Percentiles rank a stretch among this genome's conserved stretches.
Conservation (phyloP, 2,113 vertebrate species). For the Ictalurus furcatus region DNA sequence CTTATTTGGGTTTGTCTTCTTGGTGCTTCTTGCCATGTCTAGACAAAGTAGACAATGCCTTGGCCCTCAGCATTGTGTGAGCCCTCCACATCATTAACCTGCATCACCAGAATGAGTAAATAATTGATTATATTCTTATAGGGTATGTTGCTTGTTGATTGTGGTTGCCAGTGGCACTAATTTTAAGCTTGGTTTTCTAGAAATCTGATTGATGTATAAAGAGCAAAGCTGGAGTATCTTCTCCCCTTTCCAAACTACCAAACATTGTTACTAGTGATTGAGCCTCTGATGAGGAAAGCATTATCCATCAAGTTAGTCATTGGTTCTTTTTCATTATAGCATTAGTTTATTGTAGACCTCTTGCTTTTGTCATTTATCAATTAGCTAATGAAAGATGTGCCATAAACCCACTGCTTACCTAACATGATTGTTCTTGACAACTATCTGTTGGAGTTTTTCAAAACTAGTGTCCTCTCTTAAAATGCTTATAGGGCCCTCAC, state of each 20-base stretch:
- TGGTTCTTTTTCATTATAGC: neutral
- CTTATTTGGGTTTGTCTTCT: neutral
- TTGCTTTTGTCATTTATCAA: neutral
- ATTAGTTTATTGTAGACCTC: neutral
- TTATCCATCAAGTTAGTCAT: neutral
- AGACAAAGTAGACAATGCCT: neutral
- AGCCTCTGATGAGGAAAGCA: neutral
- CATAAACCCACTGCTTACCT: neutral
- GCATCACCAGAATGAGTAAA: neutral
- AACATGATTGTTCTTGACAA: neutral
- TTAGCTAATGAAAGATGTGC: neutral
- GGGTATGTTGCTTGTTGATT: neutral
- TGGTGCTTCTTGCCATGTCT: neutral
- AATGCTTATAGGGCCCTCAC: neutral
- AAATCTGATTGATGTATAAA: neutral
- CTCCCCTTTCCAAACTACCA: neutral
- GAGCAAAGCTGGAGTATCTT: neutral
- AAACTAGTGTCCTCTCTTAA: neutral
- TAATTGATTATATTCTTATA: neutral
- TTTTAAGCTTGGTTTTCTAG: neutral
- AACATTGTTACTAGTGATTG: neutral
- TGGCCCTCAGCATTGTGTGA: neutral
- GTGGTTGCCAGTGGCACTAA: neutral
- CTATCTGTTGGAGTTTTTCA: neutral
- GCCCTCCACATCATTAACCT: neutral